Percentiles rank a stretch among this genome's conserved stretches.
Conservation (phyloP, 2,888 invertebrate genomes). For the Lysandra bellargus region DNA sequence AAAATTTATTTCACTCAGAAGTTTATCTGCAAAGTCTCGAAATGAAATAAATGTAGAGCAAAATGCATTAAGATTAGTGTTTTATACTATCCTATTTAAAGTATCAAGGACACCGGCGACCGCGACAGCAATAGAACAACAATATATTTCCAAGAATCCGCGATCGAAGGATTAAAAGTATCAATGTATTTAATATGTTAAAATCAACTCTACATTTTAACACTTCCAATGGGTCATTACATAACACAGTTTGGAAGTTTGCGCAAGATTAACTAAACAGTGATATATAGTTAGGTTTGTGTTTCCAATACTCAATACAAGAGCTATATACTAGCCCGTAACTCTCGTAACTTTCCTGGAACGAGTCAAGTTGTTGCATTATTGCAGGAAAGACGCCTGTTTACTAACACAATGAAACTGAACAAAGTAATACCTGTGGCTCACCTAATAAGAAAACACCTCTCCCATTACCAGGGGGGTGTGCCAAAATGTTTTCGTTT, state of each 20-base stretch:
- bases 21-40: too few species aligned
- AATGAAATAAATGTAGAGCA: too few species aligned
- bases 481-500: too few species aligned
- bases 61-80: too few species aligned
- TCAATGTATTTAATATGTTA: neutral
- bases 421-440: slow-evolving; percentile 27
- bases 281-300: slow-evolving; percentile 32
- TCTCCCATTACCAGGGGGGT: neutral
- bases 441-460: slow-evolving; percentile 26
- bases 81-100: too few species aligned
- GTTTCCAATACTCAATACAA: slow-evolving; percentile 33
- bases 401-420: slow-evolving; percentile 35
- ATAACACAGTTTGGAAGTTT: slow-evolving; percentile 20
- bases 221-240: neutral
- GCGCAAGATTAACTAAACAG: slow-evolving; percentile 23
- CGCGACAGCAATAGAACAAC: too few species aligned
- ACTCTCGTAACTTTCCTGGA: slow-evolving; percentile 41
- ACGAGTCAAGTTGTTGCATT: slow-evolving; percentile 52
- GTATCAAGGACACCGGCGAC: neutral
- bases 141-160: too few species aligned
- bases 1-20: too few species aligned
- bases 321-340: slow-evolving; percentile 20
- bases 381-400: slow-evolving; percentile 52
- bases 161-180: too few species aligned
- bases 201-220: neutral